Base-by-base conservation (phyloP, 2,888 invertebrate genomes). In the Noctua pronuba region DNA sequence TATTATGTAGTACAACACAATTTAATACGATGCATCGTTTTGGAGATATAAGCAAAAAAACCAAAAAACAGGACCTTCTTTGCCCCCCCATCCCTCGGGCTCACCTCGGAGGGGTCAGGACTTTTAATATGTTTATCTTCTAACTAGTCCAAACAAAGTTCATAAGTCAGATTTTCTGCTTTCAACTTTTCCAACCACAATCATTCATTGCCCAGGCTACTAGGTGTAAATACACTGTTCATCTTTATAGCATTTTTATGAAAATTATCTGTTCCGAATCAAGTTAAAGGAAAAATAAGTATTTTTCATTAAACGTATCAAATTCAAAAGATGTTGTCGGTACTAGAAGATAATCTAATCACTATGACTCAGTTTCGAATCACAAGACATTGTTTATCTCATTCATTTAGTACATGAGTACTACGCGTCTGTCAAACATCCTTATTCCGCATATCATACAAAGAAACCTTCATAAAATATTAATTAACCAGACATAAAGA, bases 391-490 rank as follows among this genome's bases (percentile, higher is more conserved):
- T 60, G 52, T 85, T 46, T 35, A 58, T 82, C 35, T 55, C 21
- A 49, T 35, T 52, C 3, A 66, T 52, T 69, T 46, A 67, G 10
- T 78, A n/a, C n/a, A 38, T 24, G n/a, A n/a, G 13, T n/a, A 38
- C 38, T 38, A 65, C 8, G 31, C 2, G 35, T 35, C 69, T 66
- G 49, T 66, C 79, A 78, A 49, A 18, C 11, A 55, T 83, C 28
- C 62, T 60, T 24, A 67, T 66, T 44, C 41, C n/a, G 79, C 52
- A 60, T 55, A 65, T 35, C 72, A 66, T 35, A 80, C 44, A 82
- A 70, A 64, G 73, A 44, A 62, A 64, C 64, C 64, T 38, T 78
- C 38, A 84, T 84, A 67, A 75, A 73, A 79, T 84, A 79, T 86
- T 79, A 79, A 84, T 67, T 67, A 84, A 68, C 7, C 65, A 70